Percentiles rank a stretch among this genome's conserved stretches.
Evolutionary conservation across 2,888 invertebrate species (phyloP).

Genomic region (Neoascia interrupta): DNA sequence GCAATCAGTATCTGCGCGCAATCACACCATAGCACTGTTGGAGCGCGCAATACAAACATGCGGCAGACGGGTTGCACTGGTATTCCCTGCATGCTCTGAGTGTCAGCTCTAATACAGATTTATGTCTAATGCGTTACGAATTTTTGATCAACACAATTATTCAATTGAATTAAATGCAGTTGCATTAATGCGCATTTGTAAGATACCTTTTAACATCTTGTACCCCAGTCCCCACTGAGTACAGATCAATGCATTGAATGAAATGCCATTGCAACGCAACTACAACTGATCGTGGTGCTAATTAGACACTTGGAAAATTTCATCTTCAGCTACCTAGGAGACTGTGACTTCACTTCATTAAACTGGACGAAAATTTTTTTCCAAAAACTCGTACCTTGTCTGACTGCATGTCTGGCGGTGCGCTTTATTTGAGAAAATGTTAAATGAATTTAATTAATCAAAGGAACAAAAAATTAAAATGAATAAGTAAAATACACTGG

Average conservation of each 20-base stretch:
- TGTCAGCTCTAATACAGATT: constrained; percentile 70
- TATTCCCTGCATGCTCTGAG: constrained; percentile 67
- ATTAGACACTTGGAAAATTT: constrained; percentile 55
- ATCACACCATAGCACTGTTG: constrained; percentile 1
- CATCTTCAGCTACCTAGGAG: constrained; percentile 14
- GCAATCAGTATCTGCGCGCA: constrained; percentile 41
- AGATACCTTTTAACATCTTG: constrained; percentile 50
- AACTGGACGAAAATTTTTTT: constrained; percentile 57
- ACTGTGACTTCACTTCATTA: constrained; percentile 60
- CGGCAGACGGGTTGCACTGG: constrained; percentile 36
- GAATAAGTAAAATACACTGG: background rate
- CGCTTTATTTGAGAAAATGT: constrained; percentile 37
- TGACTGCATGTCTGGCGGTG: constrained; percentile 65
- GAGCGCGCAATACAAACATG: constrained; percentile 6
- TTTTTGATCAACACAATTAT: constrained; percentile 67
- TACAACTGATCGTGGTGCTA: constrained; percentile 53
- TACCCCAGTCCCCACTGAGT: constrained; percentile 13
- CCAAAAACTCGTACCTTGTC: constrained; percentile 44
- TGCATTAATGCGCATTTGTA: constrained; percentile 61
- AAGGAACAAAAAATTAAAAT: background rate
- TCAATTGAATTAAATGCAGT: constrained; percentile 60
- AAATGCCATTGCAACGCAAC: constrained; percentile 50
- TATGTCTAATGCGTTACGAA: constrained; percentile 69
- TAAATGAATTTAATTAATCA: constrained; percentile 10
- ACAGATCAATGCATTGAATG: constrained; percentile 42